A percentile compares a stretch with the other conserved stretches of the same genome.
Conservation (phyloP, 2,113 vertebrate species). For the Colinus virginianus region DNA sequence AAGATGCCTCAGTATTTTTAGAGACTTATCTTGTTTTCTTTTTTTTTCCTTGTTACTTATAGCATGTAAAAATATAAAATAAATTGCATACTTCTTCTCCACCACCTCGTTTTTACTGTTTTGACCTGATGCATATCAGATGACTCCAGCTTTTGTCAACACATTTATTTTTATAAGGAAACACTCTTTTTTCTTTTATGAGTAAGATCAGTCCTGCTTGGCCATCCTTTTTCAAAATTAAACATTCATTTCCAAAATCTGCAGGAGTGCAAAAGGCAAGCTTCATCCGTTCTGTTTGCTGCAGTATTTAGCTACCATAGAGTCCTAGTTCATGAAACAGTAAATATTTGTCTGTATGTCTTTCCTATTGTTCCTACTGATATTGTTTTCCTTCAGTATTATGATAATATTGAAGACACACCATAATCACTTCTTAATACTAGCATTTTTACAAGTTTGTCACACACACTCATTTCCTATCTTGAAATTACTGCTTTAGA, state of each 20-base stretch:
- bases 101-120: neutral
- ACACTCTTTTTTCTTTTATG: neutral
- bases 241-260: neutral
- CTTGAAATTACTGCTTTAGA: neutral
- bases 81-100: neutral
- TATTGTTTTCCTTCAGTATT: neutral
- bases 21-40: neutral
- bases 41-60: neutral
- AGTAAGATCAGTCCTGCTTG: neutral
- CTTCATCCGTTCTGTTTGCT: neutral
- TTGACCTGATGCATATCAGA: neutral
- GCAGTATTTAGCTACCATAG: neutral
- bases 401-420: neutral
- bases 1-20: neutral
- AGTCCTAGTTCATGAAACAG: neutral
- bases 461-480: neutral
- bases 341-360: neutral
- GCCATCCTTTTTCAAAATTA: neutral
- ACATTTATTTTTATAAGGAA: neutral
- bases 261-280: neutral
- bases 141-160: neutral
- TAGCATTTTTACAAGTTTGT: neutral
- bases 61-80: neutral
- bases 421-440: fast-evolving
- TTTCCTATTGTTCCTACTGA: neutral